Evolutionary conservation across 2,888 invertebrate genomes (phyloP).

Genomic region (Drosophila limbata): DNA sequence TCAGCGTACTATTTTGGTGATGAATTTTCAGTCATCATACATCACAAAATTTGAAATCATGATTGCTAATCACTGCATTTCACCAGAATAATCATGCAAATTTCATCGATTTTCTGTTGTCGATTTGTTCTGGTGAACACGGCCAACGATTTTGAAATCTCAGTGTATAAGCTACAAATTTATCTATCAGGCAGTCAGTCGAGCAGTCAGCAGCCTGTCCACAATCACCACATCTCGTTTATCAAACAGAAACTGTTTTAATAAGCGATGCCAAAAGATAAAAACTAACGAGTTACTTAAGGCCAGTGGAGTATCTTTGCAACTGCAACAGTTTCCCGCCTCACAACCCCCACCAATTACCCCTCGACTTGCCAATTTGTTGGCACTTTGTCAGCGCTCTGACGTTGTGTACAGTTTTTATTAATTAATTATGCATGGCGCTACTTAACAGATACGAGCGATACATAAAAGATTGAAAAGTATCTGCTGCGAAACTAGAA

Average conservation of each 20-base stretch:
- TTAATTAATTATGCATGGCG: constrained; percentile 75
- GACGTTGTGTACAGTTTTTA: constrained; percentile 46
- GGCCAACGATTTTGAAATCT: too few relatives aligned
- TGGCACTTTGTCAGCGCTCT: constrained; percentile 68
- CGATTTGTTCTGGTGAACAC: too few relatives aligned
- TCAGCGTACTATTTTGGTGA: too few relatives aligned
- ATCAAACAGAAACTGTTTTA: constrained; percentile 73
- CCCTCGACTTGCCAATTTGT: constrained; percentile 65
- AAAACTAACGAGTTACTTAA: constrained; percentile 79
- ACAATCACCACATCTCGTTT: constrained; percentile 74
- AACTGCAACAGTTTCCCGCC: constrained; percentile 3
- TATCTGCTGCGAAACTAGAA: constrained; percentile 56
- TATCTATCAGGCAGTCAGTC: constrained; percentile 29
- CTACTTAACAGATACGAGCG: constrained; percentile 23
- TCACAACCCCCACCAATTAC: not conserved
- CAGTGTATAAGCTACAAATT: constrained; percentile 46
- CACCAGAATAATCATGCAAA: too few relatives aligned
- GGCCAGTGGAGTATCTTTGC: constrained; percentile 28
- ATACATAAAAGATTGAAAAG: constrained; percentile 17
- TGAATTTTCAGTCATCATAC: too few relatives aligned
- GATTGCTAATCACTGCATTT: too few relatives aligned
- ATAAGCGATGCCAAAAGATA: constrained; percentile 77
- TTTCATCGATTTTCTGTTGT: too few relatives aligned
- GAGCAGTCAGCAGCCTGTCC: constrained; percentile 47
- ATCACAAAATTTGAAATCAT: too few relatives aligned